Percentiles rank a stretch among this genome's conserved stretches.
Conservation (phyloP, 1,140 invertebrate genomes). For the Aphaenogaster ashmeadi region DNA sequence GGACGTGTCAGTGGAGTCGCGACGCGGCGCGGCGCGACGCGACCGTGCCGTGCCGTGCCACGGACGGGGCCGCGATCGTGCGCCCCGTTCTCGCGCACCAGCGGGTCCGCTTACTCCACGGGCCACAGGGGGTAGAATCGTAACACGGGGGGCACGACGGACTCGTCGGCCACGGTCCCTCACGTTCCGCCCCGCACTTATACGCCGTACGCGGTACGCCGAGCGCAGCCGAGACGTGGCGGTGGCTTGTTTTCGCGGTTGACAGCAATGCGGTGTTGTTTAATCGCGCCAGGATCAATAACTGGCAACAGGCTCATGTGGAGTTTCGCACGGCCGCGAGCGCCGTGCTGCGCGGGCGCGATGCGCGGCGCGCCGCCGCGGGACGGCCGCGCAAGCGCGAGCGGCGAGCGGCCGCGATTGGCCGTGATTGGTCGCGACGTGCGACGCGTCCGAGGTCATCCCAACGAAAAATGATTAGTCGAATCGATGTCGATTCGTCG, state of each 20-base stretch:
- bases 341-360: conserved; percentile 58
- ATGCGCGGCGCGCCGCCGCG: background rate
- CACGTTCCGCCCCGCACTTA: conserved; percentile 34
- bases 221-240: conserved; percentile 75
- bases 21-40: no score
- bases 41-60: conserved; percentile 2
- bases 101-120: background rate
- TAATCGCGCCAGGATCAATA: conserved; percentile 87
- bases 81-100: background rate
- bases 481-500: no score
- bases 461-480: no score
- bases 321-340: conserved; percentile 74
- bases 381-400: conserved; percentile 58
- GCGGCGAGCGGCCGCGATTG: conserved; percentile 18
- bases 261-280: conserved; percentile 87
- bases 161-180: conserved; percentile 18
- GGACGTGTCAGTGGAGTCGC: conserved; percentile 63
- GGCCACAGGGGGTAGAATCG: conserved; percentile 20
- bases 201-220: conserved; percentile 51
- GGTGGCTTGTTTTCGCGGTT: conserved; percentile 83
- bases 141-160: conserved; percentile 56
- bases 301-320: conserved; percentile 87
- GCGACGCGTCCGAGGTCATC: background rate
- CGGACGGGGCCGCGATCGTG: background rate
- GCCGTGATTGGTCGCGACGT: background rate